These are phyloP conservation scores for Scarus forsteni DNA, from an alignment of 2,797 vertebrate species.

Conservation along the genomic window DNA sequence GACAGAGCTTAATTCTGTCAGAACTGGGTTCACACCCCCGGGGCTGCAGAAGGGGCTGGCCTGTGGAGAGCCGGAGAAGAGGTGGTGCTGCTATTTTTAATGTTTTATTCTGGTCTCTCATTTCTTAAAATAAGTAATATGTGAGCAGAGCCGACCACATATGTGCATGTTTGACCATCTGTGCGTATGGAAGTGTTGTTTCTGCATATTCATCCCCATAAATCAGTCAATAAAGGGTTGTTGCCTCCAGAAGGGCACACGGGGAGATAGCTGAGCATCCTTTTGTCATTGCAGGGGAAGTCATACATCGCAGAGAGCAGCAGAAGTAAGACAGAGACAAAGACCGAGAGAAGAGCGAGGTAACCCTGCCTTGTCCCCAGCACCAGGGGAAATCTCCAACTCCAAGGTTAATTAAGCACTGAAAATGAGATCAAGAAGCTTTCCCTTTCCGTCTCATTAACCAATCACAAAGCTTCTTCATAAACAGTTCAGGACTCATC, in stretches of 20 bases:
- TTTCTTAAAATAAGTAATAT: conserved; percentile 39
- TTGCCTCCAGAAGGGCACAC: conserved; percentile 54
- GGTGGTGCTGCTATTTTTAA: conserved; percentile 71
- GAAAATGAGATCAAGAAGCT: conserved; percentile 86
- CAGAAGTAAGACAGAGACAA: conserved; percentile 53
- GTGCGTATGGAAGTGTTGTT: conserved; percentile 7
- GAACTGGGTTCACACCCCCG: conserved; percentile 81
- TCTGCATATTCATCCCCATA: conserved; percentile 48
- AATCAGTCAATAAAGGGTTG: conserved; percentile 64
- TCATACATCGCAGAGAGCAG: conserved; percentile 46
- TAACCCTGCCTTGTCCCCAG: conserved; percentile 74
- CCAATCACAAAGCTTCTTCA: conserved; percentile 82
- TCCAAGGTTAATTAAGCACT: conserved; percentile 87
- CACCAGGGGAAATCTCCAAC: conserved; percentile 79
- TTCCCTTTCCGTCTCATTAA: conserved; percentile 84
- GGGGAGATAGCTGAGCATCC: conserved; percentile 47
- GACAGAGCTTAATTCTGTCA: conserved; percentile 79
- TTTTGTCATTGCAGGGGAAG: conserved; percentile 70
- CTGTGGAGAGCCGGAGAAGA: conserved; percentile 51
- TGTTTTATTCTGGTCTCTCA: conserved; percentile 64
- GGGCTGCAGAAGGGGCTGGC: conserved; percentile 76
- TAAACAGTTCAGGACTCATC: conserved; percentile 76
- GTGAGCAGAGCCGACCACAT: conserved; percentile 12
- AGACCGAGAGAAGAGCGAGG: conserved; percentile 60
- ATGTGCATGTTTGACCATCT: conserved; percentile 33